These are phyloP conservation scores for Acipenser ruthenus DNA, from an alignment of 2,797 vertebrate genomes.

Conservation along the genomic window DNA sequence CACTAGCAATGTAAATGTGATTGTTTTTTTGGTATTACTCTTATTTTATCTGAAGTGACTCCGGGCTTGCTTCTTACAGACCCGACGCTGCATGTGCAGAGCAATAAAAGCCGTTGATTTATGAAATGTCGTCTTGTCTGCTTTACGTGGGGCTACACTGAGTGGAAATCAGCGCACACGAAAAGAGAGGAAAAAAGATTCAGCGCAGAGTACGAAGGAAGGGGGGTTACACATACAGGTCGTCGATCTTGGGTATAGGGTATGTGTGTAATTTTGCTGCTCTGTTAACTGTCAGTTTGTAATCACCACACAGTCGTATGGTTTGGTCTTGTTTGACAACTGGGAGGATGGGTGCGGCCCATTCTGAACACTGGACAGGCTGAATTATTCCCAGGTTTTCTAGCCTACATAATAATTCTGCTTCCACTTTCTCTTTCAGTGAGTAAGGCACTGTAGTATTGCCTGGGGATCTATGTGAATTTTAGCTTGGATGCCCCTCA, in stretches of 20 bases:
- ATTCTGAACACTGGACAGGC: background rate
- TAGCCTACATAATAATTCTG: background rate
- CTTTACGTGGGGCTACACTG: too few relatives aligned
- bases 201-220: too few relatives aligned
- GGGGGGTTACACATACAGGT: too few relatives aligned
- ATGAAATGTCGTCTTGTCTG: too few relatives aligned
- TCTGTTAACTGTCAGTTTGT: background rate
- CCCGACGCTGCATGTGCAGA: too few relatives aligned
- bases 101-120: too few relatives aligned
- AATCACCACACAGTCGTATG: background rate
- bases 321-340: background rate
- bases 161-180: too few relatives aligned
- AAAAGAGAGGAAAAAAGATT: too few relatives aligned
- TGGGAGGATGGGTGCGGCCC: background rate
- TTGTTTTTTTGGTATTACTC: too few relatives aligned
- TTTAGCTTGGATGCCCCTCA: background rate
- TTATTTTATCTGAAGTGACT: too few relatives aligned
- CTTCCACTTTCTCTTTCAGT: background rate
- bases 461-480: background rate
- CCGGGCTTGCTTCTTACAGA: too few relatives aligned
- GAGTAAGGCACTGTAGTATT: background rate
- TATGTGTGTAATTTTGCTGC: background rate
- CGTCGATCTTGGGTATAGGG: background rate
- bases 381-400: background rate
- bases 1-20: too few relatives aligned